Evolutionary conservation across 2,113 vertebrate species (phyloP), one percentile per base, ranked within the genome.

Genomic region (Caracal caracal): DNA sequence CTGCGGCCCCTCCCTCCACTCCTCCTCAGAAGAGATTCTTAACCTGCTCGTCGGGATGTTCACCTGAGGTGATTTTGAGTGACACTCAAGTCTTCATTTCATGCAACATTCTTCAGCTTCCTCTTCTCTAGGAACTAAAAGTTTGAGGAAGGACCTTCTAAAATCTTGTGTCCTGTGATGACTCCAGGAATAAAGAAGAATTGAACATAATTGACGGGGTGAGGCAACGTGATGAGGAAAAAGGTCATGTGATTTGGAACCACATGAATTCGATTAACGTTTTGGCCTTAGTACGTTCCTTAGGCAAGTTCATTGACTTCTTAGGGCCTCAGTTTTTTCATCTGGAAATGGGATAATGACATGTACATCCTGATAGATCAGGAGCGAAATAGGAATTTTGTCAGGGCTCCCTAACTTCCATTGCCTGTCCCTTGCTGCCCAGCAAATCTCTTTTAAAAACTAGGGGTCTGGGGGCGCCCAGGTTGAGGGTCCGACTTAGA

Each of bases 1-100:
- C 0, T 6, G 8, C 1, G 2, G 22, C 49, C 33, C 35, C 17
- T 3, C 6, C 40, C 33, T 24, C 9, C 1, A 0, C 17, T 10
- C 4, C 17, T 13, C 47, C 20, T 53, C 1, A 10, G 4, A 3
- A 3, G 47, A 47, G 30, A 22, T 82, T 35, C 2, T 19, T 53
- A 19, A 33, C 13, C n/a, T 65, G 49, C 17, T 0, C 35, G 1
- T 35, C 19, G 56, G 79, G 40, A 24, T 80, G n/a, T n/a, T 51
- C 79, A 59, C 85, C 30, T 4, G 43, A 17, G 56, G 49, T 10
- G 78, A 3, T 66, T 51, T 51, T 13, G 37, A 63, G 68, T 40
- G 66, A 61, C 82, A 49, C 30, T 63, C 30, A 16, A 16, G 37
- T 12, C 63, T 79, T 65, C 66, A 37, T 37, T 28, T 63, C 53